These are phyloP conservation scores for Blastobasis lacticolella DNA, from an alignment of 2,888 invertebrate species.

Conservation along the genomic window DNA sequence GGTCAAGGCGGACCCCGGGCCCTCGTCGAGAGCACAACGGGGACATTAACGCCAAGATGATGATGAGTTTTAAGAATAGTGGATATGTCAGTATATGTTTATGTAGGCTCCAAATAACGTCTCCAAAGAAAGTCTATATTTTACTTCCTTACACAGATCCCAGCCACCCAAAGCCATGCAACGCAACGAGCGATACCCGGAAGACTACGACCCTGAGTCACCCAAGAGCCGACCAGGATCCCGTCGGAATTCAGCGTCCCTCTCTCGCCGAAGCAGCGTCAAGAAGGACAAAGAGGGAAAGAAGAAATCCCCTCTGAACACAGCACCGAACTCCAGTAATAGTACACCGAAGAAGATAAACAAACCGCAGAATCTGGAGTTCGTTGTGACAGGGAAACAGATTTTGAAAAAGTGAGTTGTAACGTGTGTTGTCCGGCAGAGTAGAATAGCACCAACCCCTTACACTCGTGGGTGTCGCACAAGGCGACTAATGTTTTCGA, in stretches of 20 bases:
- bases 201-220: conserved; percentile 30
- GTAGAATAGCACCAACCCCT: not conserved
- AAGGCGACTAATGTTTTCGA: too few species aligned
- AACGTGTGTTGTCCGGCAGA: not conserved
- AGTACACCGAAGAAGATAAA: conserved; percentile 42
- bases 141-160: too few species aligned
- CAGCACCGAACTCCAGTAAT: conserved; percentile 25
- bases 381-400: conserved; percentile 55
- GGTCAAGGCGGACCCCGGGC: too few species aligned
- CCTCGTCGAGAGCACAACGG: too few species aligned
- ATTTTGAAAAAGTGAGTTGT: conserved; percentile 41
- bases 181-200: conserved; percentile 25
- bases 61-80: too few species aligned
- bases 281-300: conserved; percentile 35
- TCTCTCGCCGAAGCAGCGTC: conserved; percentile 42
- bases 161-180: conserved; percentile 11
- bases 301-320: conserved; percentile 19
- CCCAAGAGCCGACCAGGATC: conserved; percentile 36
- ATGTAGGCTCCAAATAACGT: too few species aligned
- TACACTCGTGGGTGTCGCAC: too few species aligned
- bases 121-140: too few species aligned
- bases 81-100: too few species aligned
- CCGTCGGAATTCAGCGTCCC: conserved; percentile 42
- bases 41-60: too few species aligned
- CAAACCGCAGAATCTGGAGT: conserved; percentile 42